Conservation (phyloP, 2,888 invertebrate genomes). For the Tribolium freemani region DNA sequence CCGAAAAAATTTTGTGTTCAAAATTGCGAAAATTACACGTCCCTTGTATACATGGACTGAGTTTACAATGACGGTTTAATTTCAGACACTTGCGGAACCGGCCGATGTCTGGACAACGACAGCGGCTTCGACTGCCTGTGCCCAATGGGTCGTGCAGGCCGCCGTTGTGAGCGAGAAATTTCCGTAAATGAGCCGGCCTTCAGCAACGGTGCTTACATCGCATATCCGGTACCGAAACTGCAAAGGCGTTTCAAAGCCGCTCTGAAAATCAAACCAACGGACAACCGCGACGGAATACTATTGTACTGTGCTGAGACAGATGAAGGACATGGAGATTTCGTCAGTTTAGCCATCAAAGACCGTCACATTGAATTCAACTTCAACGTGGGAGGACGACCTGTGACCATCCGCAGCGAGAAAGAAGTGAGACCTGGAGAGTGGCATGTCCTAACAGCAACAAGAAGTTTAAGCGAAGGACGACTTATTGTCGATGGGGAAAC, state of each 20-base stretch:
- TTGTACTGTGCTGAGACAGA: constrained; percentile 89
- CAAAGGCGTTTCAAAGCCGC: constrained; percentile 76
- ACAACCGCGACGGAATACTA: constrained; percentile 83
- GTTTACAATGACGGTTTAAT: too few relatives aligned
- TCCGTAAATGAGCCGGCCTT: constrained; percentile 86
- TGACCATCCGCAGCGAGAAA: constrained; percentile 77
- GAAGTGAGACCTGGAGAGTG: constrained; percentile 83
- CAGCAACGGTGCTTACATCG: constrained; percentile 83
- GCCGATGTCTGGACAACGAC: constrained; percentile 81
- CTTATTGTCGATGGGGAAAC: constrained; percentile 80
- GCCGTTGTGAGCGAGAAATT: constrained; percentile 81
- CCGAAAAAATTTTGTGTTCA: too few relatives aligned
- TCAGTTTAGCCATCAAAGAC: constrained; percentile 85
- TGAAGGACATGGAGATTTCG: constrained; percentile 88
- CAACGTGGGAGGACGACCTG: constrained; percentile 86
- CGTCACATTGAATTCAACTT: constrained; percentile 87
- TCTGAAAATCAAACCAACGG: constrained; percentile 81
- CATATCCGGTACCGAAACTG: constrained; percentile 80
- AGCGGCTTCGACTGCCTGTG: constrained; percentile 89
- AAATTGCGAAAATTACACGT: too few relatives aligned
- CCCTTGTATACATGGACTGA: too few relatives aligned
- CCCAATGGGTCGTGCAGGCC: constrained; percentile 85
- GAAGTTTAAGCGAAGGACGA: constrained; percentile 78
- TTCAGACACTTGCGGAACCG: constrained; percentile 85
- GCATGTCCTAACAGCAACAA: constrained; percentile 81